phyloP scores from a whole-genome alignment of 2,888 invertebrate genomes.

The Cantharis rufa region DNA sequence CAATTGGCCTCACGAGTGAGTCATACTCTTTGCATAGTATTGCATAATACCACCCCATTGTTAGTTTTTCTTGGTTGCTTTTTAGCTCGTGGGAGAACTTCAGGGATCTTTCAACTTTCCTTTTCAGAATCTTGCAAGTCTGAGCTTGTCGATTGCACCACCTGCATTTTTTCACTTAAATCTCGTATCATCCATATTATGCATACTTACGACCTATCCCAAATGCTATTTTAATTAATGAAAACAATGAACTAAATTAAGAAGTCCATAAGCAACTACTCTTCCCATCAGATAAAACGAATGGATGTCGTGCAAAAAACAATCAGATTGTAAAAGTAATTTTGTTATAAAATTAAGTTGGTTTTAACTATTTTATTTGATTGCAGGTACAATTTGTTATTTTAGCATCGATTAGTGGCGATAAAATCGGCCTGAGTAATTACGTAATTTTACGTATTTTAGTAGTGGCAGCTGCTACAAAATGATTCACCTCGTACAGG shows the following conservation, averaged over 20 bases:
- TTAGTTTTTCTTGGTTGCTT: neutral
- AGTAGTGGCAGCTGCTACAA: conserved; percentile 7
- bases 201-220: neutral
- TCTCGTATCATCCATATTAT: neutral
- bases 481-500: conserved; percentile 15
- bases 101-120: neutral
- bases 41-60: neutral
- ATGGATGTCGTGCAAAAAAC: neutral
- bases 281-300: neutral
- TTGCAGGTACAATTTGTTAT: neutral
- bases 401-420: neutral
- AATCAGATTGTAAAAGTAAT: neutral
- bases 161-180: neutral
- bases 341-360: neutral
- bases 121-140: neutral
- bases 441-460: conserved; percentile 10
- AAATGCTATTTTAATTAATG: neutral
- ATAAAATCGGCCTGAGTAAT: conserved; percentile 1
- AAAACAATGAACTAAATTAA: neutral
- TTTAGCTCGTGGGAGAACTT: neutral
- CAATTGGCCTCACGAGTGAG: neutral
- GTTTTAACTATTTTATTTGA: neutral
- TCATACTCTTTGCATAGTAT: neutral
- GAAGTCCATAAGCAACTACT: neutral
- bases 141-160: neutral